Conservation (phyloP, 1,140 invertebrate genomes). For the Globodera rostochiensis region DNA sequence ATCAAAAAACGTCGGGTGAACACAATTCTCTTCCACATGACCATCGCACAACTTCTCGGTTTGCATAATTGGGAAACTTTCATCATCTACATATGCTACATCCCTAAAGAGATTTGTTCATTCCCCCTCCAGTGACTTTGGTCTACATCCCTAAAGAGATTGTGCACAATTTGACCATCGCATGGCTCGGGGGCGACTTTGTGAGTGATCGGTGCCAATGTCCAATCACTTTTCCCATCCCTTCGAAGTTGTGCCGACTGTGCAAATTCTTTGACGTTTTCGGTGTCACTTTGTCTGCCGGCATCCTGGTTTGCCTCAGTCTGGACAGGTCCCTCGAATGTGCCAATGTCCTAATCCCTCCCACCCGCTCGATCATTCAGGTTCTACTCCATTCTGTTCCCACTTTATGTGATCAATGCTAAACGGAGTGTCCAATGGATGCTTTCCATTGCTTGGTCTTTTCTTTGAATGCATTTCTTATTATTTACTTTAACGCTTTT, state of each 20-base stretch:
- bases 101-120: too few relatives aligned
- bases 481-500: not conserved
- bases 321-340: slow-evolving; percentile 38
- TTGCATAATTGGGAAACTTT: slow-evolving; percentile 24
- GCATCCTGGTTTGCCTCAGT: slow-evolving; percentile 59
- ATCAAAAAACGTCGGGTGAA: slow-evolving; percentile 59
- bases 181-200: slow-evolving; percentile 59
- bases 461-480: not conserved
- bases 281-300: slow-evolving; percentile 54
- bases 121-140: slow-evolving; percentile 32
- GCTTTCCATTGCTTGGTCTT: slow-evolving; percentile 76
- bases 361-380: slow-evolving; percentile 4
- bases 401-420: slow-evolving; percentile 61
- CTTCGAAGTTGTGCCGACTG: slow-evolving; percentile 57
- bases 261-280: slow-evolving; percentile 66
- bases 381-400: slow-evolving; percentile 64
- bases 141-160: slow-evolving; percentile 56
- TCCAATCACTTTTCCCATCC: slow-evolving; percentile 21
- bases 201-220: slow-evolving; percentile 29
- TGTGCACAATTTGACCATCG: slow-evolving; percentile 60
- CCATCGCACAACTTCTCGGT: slow-evolving; percentile 60
- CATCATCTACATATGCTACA: not conserved
- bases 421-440: slow-evolving; percentile 68
- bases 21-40: slow-evolving; percentile 63
- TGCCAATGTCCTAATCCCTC: not conserved